Evolutionary conservation across 2,888 invertebrate species (phyloP).

Genomic region (Heliconius hortense): DNA sequence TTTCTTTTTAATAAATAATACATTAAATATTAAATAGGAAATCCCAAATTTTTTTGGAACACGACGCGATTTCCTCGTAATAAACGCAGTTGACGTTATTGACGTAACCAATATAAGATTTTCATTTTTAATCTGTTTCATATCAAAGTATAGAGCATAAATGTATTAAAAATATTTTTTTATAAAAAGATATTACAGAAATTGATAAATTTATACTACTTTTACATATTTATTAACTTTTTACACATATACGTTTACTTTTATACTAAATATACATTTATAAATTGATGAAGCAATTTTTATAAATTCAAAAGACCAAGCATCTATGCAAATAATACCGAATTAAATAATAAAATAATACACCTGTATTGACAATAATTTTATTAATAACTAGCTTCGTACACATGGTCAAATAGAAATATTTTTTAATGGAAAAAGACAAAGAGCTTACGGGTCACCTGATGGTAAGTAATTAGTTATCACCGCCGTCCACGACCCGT

Average conservation of each 20-base stretch:
- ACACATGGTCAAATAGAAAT: too few species aligned
- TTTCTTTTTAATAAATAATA: conserved; percentile 17
- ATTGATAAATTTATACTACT: neutral
- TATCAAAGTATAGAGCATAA: neutral
- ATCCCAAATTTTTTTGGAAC: conserved; percentile 25
- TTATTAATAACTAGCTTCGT: too few species aligned
- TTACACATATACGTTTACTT: neutral
- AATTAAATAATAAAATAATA: too few species aligned
- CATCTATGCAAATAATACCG: too few species aligned
- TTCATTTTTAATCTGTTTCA: conserved; percentile 2
- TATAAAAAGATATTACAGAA: neutral
- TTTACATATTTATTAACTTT: neutral
- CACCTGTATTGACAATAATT: too few species aligned
- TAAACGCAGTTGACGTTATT: conserved; percentile 36
- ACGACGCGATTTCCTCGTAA: conserved; percentile 35
- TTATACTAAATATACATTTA: too few species aligned
- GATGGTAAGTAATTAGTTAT: too few species aligned
- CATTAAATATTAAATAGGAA: conserved; percentile 27
- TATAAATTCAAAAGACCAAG: too few species aligned
- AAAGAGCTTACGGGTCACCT: too few species aligned
- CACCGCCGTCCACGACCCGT: too few species aligned
- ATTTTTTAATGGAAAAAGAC: too few species aligned
- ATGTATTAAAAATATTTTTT: neutral
- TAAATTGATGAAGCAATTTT: too few species aligned
- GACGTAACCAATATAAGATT: conserved; percentile 24